Conservation (phyloP, 2,888 invertebrate genomes). For the Heliconius erato region DNA sequence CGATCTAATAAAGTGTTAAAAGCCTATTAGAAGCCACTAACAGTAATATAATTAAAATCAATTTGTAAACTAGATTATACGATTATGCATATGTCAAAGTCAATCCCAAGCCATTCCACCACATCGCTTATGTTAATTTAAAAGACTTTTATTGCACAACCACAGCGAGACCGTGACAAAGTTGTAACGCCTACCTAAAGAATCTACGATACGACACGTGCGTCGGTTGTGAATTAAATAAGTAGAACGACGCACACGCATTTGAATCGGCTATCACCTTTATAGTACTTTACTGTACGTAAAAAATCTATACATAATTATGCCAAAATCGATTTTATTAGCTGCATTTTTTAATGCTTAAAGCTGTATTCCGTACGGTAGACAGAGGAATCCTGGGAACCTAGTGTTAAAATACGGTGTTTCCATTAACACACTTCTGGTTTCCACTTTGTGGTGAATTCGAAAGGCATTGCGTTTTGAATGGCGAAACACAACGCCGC, state of each 20-base stretch:
- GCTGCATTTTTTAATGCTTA: neutral
- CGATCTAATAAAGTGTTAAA: no score
- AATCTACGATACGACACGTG: neutral
- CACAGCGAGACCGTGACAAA: constrained; percentile 22
- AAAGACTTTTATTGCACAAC: constrained; percentile 29
- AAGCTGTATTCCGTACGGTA: no score
- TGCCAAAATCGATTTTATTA: neutral
- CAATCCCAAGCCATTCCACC: constrained; percentile 4
- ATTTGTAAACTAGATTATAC: neutral
- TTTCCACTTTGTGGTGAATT: no score
- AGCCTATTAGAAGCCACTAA: neutral
- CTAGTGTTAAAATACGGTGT: no score
- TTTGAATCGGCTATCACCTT: constrained; percentile 4
- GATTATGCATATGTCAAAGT: constrained; percentile 23
- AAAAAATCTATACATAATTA: neutral
- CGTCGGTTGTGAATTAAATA: constrained; percentile 41
- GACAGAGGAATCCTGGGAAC: no score
- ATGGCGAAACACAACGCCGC: no score
- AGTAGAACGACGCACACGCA: constrained; percentile 27
- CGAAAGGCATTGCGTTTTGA: no score
- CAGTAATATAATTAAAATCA: neutral
- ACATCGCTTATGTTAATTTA: constrained; percentile 20
- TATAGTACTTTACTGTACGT: neutral
- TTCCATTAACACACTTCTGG: no score
- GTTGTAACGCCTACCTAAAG: constrained; percentile 24